Conservation (phyloP, 2,888 invertebrate genomes). For the Yponomeuta cagnagella region DNA sequence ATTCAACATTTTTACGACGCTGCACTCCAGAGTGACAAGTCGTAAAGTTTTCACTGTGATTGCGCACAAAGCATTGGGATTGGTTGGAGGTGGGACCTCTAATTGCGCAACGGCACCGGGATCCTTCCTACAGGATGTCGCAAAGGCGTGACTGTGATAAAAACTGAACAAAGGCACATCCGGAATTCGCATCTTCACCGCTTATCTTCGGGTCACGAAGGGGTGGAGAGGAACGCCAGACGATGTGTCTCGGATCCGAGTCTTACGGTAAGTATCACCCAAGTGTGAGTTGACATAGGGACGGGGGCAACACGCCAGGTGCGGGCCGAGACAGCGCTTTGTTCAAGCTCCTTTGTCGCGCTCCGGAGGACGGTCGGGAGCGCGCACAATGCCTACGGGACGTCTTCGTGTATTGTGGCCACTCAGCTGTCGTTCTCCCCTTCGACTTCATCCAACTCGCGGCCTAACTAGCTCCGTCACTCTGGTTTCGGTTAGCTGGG, state of each 20-base stretch:
- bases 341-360: slow-evolving; percentile 40
- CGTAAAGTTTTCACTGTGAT: neutral
- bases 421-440: slow-evolving; percentile 66
- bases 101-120: neutral
- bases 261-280: slow-evolving; percentile 14
- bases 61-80: neutral
- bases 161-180: slow-evolving; percentile 17
- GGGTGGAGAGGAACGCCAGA: slow-evolving; percentile 41
- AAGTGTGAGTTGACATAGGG: slow-evolving; percentile 47
- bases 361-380: slow-evolving; percentile 36
- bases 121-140: neutral
- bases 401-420: slow-evolving; percentile 69
- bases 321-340: slow-evolving; percentile 62
- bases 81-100: neutral
- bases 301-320: slow-evolving; percentile 51
- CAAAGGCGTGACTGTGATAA: slow-evolving; percentile 15
- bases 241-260: slow-evolving; percentile 28
- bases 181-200: slow-evolving; percentile 15
- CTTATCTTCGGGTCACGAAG: slow-evolving; percentile 23
- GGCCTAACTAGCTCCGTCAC: slow-evolving; percentile 7
- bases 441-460: slow-evolving; percentile 4
- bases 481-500: slow-evolving; percentile 25
- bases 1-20: neutral
- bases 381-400: slow-evolving; percentile 65
- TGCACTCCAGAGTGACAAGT: neutral